phyloP scores from a whole-genome alignment of 2,888 invertebrate species.

The Drosophila neotestacea region DNA sequence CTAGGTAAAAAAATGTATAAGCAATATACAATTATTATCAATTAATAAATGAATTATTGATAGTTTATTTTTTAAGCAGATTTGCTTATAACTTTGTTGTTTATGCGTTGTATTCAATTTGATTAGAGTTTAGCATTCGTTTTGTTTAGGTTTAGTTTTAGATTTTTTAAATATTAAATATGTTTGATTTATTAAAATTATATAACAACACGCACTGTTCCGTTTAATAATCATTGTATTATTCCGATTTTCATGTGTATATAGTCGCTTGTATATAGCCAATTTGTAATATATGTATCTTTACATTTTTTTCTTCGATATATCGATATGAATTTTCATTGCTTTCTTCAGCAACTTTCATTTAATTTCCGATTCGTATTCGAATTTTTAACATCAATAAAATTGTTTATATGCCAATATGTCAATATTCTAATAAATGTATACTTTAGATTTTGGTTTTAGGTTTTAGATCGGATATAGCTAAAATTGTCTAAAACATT shows the following conservation, averaged over 20 bases:
- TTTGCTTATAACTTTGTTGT: slow-evolving; percentile 68
- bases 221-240: slow-evolving; percentile 52
- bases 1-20: slow-evolving; percentile 52
- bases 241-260: slow-evolving; percentile 43
- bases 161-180: slow-evolving; percentile 7
- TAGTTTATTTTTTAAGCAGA: slow-evolving; percentile 69
- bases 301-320: slow-evolving; percentile 36
- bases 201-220: slow-evolving; percentile 69
- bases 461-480: slow-evolving; percentile 41
- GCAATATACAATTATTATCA: slow-evolving; percentile 25
- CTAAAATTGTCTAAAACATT: slow-evolving; percentile 75
- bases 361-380: slow-evolving; percentile 30
- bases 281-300: slow-evolving; percentile 55
- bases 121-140: slow-evolving; percentile 49
- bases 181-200: slow-evolving; percentile 66
- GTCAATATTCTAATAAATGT: slow-evolving; percentile 64
- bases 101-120: slow-evolving; percentile 69
- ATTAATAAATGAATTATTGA: slow-evolving; percentile 28
- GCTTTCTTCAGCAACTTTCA: slow-evolving; percentile 47
- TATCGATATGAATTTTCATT: slow-evolving; percentile 71
- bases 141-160: slow-evolving; percentile 45
- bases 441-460: slow-evolving; percentile 33
- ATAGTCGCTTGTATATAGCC: slow-evolving; percentile 63
- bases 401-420: slow-evolving; percentile 75
- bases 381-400: slow-evolving; percentile 73